These are phyloP conservation scores for Brachionus angularis DNA, from an alignment of 1,140 invertebrate species.

Conservation along the genomic window DNA sequence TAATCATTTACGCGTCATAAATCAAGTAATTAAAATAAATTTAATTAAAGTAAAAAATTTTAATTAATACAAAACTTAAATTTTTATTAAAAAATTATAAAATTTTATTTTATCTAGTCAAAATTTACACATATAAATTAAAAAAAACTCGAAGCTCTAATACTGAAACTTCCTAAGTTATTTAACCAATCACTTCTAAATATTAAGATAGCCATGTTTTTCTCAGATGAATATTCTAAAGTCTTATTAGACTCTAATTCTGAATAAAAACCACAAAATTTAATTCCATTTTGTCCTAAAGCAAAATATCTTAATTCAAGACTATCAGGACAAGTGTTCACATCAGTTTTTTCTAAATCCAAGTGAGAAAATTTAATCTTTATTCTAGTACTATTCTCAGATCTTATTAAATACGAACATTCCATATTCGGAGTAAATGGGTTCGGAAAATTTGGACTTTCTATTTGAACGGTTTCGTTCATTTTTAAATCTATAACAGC, in stretches of 20 bases:
- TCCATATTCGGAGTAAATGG: background rate
- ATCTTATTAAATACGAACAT: conserved; percentile 2
- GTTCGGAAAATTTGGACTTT: background rate
- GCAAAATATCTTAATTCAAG: conserved; percentile 16
- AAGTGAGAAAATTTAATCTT: background rate
- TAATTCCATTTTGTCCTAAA: conserved; percentile 19
- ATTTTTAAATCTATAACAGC: background rate
- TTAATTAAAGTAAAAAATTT: too few relatives aligned
- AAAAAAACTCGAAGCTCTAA: too few relatives aligned
- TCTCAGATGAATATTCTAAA: background rate
- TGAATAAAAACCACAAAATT: conserved; percentile 4
- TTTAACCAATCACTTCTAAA: conserved; percentile 40
- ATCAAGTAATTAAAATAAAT: too few relatives aligned
- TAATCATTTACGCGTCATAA: too few relatives aligned
- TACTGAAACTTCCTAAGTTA: too few relatives aligned
- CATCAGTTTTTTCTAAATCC: background rate
- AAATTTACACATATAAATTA: too few relatives aligned
- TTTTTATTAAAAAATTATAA: too few relatives aligned
- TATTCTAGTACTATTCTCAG: background rate
- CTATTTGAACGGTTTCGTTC: conserved; percentile 6
- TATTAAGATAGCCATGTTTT: background rate
- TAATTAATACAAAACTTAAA: too few relatives aligned
- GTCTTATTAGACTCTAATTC: background rate
- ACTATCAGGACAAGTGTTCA: conserved; percentile 9
- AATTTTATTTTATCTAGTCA: too few relatives aligned